Conservation (phyloP, 2,888 invertebrate species). For the Lycaena phlaeas region DNA sequence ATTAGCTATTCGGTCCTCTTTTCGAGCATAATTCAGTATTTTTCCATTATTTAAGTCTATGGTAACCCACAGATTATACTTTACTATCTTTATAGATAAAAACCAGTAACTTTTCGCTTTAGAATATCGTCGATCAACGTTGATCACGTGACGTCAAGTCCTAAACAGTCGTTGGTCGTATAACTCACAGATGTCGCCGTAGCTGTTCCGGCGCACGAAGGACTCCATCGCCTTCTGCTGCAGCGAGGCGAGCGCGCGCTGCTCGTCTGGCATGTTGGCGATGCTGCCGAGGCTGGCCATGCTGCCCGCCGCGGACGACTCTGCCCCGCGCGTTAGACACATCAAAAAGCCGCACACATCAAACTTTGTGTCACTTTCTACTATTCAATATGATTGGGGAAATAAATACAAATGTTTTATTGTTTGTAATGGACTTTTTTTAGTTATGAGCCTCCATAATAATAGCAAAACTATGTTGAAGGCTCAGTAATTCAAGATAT, state of each 20-base stretch:
- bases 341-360: conserved; percentile 21
- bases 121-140: neutral
- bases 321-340: conserved; percentile 44
- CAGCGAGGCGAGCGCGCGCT: conserved; percentile 60
- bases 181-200: conserved; percentile 80
- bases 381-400: conserved; percentile 2
- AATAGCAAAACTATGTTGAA: too few relatives aligned
- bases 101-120: too few relatives aligned
- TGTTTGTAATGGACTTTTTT: too few relatives aligned
- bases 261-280: conserved; percentile 70
- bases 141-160: too few relatives aligned
- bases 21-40: too few relatives aligned
- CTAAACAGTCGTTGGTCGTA: too few relatives aligned
- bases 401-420: neutral
- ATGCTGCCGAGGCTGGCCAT: conserved; percentile 33
- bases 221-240: conserved; percentile 76
- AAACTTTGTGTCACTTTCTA: conserved; percentile 18
- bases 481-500: too few relatives aligned
- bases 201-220: conserved; percentile 81
- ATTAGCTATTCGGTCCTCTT: too few relatives aligned
- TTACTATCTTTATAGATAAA: too few relatives aligned
- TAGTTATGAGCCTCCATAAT: too few relatives aligned
- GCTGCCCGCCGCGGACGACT: conserved; percentile 28
- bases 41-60: too few relatives aligned
- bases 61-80: too few relatives aligned